phyloP scores from a whole-genome alignment of 2,888 invertebrate genomes.

The Cheilosia pagana region DNA sequence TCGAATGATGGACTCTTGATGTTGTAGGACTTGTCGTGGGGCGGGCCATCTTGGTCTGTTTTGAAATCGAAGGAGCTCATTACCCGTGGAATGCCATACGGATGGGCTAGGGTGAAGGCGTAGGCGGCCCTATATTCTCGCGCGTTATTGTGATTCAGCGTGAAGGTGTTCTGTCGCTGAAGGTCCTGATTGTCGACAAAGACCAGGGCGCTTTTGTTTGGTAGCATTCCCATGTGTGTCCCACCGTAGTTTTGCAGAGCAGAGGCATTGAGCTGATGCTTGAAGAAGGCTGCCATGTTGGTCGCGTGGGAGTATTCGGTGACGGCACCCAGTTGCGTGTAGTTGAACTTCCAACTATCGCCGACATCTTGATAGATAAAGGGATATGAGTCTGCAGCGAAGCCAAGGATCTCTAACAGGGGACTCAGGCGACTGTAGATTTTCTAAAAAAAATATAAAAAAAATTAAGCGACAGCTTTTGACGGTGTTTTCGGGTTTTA shows the following conservation, averaged over 20 bases:
- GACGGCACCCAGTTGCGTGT: constrained; percentile 86
- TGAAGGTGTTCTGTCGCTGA: constrained; percentile 85
- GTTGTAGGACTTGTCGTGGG: constrained; percentile 37
- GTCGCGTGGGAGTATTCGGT: constrained; percentile 87
- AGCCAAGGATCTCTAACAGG: constrained; percentile 15
- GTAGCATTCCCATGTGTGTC: constrained; percentile 86
- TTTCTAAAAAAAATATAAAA: constrained; percentile 1
- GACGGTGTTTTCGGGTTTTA: constrained; percentile 75
- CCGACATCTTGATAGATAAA: constrained; percentile 91
- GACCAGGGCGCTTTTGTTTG: constrained; percentile 86
- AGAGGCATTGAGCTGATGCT: constrained; percentile 85
- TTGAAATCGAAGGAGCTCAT: constrained; percentile 93
- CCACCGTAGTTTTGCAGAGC: constrained; percentile 86
- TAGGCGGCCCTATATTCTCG: constrained; percentile 57
- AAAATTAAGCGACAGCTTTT: neutral
- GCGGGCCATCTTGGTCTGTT: constrained; percentile 81
- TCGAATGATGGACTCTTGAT: constrained; percentile 86
- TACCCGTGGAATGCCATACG: constrained; percentile 90
- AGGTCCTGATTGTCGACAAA: constrained; percentile 96
- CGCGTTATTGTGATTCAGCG: constrained; percentile 29
- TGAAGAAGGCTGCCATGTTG: constrained; percentile 84
- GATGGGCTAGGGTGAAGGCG: constrained; percentile 92
- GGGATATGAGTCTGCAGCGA: constrained; percentile 84
- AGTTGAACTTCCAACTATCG: constrained; percentile 84
- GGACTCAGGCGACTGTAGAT: constrained; percentile 59